These are phyloP conservation scores for Anoncus sp. DNA, from an alignment of 2,888 invertebrate species.

Conservation along the genomic window DNA sequence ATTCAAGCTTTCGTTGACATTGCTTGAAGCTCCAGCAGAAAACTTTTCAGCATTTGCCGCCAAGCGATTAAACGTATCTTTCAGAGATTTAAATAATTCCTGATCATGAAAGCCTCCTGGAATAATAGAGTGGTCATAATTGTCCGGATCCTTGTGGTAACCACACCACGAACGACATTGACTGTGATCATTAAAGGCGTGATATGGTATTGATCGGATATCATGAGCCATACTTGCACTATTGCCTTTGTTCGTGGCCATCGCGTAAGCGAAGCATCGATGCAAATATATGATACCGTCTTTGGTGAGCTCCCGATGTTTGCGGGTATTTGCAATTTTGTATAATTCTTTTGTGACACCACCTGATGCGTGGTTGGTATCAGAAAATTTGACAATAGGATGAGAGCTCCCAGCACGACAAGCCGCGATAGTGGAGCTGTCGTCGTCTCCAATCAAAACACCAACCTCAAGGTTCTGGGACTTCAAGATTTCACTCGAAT, in stretches of 20 bases:
- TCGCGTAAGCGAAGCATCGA: slow-evolving; percentile 64
- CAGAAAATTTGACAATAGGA: slow-evolving; percentile 61
- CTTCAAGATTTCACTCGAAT: slow-evolving; percentile 42
- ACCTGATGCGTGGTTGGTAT: slow-evolving; percentile 63
- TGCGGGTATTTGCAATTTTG: slow-evolving; percentile 50
- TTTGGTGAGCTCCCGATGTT: slow-evolving; percentile 45
- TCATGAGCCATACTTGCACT: background rate
- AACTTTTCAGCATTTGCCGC: no score
- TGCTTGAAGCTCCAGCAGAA: slow-evolving; percentile 32
- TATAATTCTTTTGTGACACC: slow-evolving; percentile 54
- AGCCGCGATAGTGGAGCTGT: slow-evolving; percentile 62
- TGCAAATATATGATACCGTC: slow-evolving; percentile 58
- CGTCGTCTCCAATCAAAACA: slow-evolving; percentile 64
- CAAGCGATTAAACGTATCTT: background rate
- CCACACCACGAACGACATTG: background rate
- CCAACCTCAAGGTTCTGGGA: slow-evolving; percentile 56
- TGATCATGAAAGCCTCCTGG: background rate
- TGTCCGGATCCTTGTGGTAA: background rate
- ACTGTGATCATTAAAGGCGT: background rate
- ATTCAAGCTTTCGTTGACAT: no score
- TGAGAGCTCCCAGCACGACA: slow-evolving; percentile 47
- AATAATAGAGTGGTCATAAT: background rate
- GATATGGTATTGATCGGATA: background rate
- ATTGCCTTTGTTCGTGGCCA: background rate
- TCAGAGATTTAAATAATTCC: background rate